phyloP scores from a whole-genome alignment of 2,888 invertebrate species.

The Flexamia atlantica region DNA sequence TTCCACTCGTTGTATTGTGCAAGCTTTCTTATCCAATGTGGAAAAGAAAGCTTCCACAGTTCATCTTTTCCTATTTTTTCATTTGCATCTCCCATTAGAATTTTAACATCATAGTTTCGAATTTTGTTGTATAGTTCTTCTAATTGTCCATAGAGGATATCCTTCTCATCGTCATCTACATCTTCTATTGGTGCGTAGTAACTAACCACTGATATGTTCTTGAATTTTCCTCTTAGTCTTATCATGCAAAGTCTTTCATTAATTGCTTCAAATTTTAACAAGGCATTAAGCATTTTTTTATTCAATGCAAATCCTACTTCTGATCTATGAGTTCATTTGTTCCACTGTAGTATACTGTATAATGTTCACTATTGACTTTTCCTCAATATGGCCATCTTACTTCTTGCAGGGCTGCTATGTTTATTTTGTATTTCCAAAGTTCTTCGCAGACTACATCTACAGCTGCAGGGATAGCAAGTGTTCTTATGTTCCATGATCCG shows the following conservation, averaged over 20 bases:
- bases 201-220: slow-evolving; percentile 27
- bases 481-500: too few relatives aligned
- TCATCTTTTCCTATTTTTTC: slow-evolving; percentile 24
- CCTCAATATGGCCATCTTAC: too few relatives aligned
- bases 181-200: slow-evolving; percentile 46
- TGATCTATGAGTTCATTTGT: too few relatives aligned
- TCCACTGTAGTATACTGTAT: too few relatives aligned
- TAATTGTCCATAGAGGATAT: neutral
- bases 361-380: too few relatives aligned
- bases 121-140: neutral
- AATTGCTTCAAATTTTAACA: neutral
- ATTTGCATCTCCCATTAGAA: slow-evolving; percentile 32
- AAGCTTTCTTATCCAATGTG: slow-evolving; percentile 19
- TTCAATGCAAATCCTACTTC: neutral
- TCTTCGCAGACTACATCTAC: too few relatives aligned
- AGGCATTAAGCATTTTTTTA: neutral
- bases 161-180: slow-evolving; percentile 8
- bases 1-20: neutral
- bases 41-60: slow-evolving; percentile 1
- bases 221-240: slow-evolving; percentile 38
- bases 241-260: slow-evolving; percentile 46
- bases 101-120: slow-evolving; percentile 34
- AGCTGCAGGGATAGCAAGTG: too few relatives aligned
- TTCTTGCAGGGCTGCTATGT: too few relatives aligned
- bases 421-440: too few relatives aligned